Evolutionary conservation across 2,113 vertebrate species (phyloP).

Genomic region (Callipepla squamata): DNA sequence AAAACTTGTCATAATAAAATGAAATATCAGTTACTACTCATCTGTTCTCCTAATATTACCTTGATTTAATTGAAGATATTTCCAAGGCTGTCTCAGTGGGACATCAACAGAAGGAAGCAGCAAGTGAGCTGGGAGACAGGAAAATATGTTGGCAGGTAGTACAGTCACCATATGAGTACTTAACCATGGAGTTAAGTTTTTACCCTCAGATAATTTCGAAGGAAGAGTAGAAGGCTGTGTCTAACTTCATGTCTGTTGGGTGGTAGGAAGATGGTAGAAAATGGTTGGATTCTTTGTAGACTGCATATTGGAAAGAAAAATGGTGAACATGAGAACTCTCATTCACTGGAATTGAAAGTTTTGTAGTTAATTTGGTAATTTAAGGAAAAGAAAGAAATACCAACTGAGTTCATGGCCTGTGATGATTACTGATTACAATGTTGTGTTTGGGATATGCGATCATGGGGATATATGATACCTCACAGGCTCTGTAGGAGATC

Average conservation of each 20-base stretch:
- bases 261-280: neutral
- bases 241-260: neutral
- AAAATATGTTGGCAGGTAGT: neutral
- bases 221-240: neutral
- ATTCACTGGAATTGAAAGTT: neutral
- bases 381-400: neutral
- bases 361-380: neutral
- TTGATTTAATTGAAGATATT: neutral
- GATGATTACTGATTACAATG: neutral
- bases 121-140: neutral
- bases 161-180: neutral
- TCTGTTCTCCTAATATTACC: neutral
- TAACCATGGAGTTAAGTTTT: neutral
- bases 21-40: neutral
- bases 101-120: neutral
- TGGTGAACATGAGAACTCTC: rapidly evolving
- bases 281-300: neutral
- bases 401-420: neutral
- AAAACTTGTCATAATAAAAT: neutral
- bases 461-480: neutral
- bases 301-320: neutral
- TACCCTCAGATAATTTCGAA: neutral
- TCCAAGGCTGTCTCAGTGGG: neutral
- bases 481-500: neutral
- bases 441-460: neutral